Conservation (phyloP, 2,113 vertebrate genomes). For the Gallinago undulata region DNA sequence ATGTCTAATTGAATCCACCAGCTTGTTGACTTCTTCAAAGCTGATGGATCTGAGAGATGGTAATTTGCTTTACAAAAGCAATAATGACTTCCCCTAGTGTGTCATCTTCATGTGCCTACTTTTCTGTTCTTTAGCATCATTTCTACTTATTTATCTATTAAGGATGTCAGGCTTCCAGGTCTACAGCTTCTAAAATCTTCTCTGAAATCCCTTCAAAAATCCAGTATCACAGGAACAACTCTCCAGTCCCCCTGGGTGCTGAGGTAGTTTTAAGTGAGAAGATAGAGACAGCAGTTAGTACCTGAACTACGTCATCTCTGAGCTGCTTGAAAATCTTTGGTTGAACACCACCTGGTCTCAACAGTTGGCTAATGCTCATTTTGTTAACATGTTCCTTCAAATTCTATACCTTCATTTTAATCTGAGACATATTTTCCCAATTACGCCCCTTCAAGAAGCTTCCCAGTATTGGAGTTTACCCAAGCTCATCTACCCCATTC, state of each 20-base stretch:
- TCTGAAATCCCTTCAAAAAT: neutral
- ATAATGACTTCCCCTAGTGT: neutral
- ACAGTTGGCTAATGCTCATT: neutral
- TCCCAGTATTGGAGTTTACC: neutral
- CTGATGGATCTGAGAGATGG: neutral
- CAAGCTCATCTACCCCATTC: neutral
- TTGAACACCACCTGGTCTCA: neutral
- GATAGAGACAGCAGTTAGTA: neutral
- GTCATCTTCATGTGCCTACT: neutral
- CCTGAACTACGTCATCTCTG: neutral
- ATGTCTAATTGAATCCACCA: neutral
- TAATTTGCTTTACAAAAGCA: neutral
- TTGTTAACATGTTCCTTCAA: neutral
- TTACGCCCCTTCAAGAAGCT: neutral
- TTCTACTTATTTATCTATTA: neutral
- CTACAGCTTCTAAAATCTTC: neutral
- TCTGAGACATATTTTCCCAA: neutral
- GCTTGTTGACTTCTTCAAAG: neutral
- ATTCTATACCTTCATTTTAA: neutral
- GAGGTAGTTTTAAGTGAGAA: neutral
- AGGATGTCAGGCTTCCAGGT: neutral
- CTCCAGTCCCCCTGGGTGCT: accelerated
- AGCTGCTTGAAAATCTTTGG: neutral
- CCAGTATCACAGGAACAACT: neutral
- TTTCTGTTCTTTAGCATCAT: neutral